These are phyloP conservation scores for Sciurus niger DNA, from an alignment of 2,113 vertebrate genomes.

Conservation along the genomic window DNA sequence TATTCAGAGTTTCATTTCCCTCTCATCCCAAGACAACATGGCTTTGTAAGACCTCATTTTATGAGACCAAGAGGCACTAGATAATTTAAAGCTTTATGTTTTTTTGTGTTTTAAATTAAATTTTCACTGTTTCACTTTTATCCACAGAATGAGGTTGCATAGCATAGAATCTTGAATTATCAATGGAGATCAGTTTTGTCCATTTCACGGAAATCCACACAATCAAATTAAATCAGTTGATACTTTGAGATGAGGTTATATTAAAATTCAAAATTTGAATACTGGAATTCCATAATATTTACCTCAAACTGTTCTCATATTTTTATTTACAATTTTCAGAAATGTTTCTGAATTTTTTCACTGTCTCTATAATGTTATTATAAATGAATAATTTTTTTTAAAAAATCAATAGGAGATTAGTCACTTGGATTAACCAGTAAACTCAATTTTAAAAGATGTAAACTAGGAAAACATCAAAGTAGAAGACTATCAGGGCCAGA, in stretches of 20 bases:
- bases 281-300: not conserved
- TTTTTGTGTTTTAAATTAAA: constrained; percentile 44
- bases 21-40: constrained; percentile 77
- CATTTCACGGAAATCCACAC: not conserved
- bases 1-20: constrained; percentile 87
- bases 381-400: not conserved
- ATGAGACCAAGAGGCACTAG: constrained; percentile 84
- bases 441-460: not conserved
- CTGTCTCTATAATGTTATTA: not conserved
- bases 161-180: not conserved
- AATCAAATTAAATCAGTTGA: not conserved
- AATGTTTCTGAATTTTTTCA: constrained; percentile 7
- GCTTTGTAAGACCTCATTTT: constrained; percentile 86
- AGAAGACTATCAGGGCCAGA: not conserved
- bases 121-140: constrained; percentile 74
- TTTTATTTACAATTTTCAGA: constrained; percentile 13
- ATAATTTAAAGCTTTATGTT: constrained; percentile 63
- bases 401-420: not conserved
- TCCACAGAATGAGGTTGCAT: not conserved
- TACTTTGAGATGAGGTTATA: not conserved
- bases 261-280: constrained; percentile 43
- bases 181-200: constrained; percentile 14
- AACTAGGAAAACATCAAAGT: not conserved
- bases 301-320: not conserved
- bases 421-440: not conserved